A percentile compares a stretch with the other conserved stretches of the same genome.
Evolutionary conservation across 2,888 invertebrate genomes (phyloP).

Genomic region (Euplexia lucipara): DNA sequence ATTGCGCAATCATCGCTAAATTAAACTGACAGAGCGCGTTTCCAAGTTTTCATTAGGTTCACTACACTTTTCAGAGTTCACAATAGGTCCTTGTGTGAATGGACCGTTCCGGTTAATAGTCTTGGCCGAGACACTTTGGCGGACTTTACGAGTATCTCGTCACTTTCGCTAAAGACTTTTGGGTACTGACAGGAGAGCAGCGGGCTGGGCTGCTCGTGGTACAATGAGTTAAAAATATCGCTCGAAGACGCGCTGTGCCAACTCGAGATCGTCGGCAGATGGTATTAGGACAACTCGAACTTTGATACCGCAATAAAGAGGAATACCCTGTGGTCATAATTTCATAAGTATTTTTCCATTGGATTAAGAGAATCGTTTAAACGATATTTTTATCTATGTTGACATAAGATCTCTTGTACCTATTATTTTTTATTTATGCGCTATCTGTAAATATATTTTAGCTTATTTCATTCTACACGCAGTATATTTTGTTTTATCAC

Average conservation of each 20-base stretch:
- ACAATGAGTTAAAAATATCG: conserved; percentile 91
- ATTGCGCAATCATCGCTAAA: conserved; percentile 82
- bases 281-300: conserved; percentile 86
- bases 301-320: conserved; percentile 80
- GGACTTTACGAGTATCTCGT: conserved; percentile 74
- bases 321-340: conserved; percentile 69
- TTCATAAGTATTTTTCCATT: conserved; percentile 59
- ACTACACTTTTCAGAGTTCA: conserved; percentile 67
- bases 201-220: conserved; percentile 85
- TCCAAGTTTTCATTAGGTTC: conserved; percentile 63
- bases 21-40: conserved; percentile 52
- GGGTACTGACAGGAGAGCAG: conserved; percentile 85
- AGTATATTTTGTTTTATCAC: conserved; percentile 41
- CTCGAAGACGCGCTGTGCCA: conserved; percentile 90
- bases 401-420: conserved; percentile 22
- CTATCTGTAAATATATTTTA: conserved; percentile 28
- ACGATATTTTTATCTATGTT: conserved; percentile 33
- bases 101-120: conserved; percentile 60
- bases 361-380: conserved; percentile 19
- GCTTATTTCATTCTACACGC: conserved; percentile 12
- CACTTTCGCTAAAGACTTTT: conserved; percentile 86
- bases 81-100: conserved; percentile 53
- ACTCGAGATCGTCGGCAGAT: conserved; percentile 81
- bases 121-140: conserved; percentile 69
- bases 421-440: conserved; percentile 17